Base-by-base conservation (phyloP, 1,140 invertebrate genomes). In the Macrobrachium nipponense region DNA sequence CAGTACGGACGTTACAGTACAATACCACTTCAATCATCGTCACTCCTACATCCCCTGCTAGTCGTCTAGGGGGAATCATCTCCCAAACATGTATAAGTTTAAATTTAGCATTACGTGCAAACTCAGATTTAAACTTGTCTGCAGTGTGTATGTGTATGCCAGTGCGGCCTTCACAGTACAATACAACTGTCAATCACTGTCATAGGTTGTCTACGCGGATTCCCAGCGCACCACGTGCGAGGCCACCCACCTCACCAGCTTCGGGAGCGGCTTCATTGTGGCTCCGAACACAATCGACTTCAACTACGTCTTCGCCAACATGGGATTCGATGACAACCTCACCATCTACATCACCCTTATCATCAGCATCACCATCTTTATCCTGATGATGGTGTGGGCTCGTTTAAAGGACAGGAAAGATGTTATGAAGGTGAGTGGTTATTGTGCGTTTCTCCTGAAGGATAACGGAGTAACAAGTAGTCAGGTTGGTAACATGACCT, bases 231-330 rank as follows among this genome's bases (percentile, higher is more conserved):
- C 92, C 0, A 90, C 91, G 44, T 93, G 93, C 88, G 89, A 91
- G 62, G 92, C 91, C 86, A 92, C 90, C 70, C 93, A 93, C 89
- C 89, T 93, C 89, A 93, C 93, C 12, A 92, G 92, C 27, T 93
- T 93, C 89, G 93, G 92, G 8, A 91, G 92, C 20, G 92, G 93
- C 86, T 92, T 93, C 78, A 92, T 92, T 68, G 91, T 92, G 0
- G 91, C 91, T 60, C 92, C 92, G 0, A 93, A 93, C 89, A 92
- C 92, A 8, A 92, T 93, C 51, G 92, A 93, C 89, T 93, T 93
- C 88, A 90, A 87, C 62, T 93, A 93, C 79, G 92, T 93, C 0
- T 93, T 93, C 90, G 90, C 90, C 18, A 89, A 91, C 78, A 91
- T 91, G 12, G 92, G 92, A 64, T 93, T 93, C 88, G 87, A 90